A percentile compares a stretch with the other conserved stretches of the same genome.
These are phyloP conservation scores for Enteromius afrohamiltoni DNA, from an alignment of 2,797 vertebrate genomes.

Conservation along the genomic window DNA sequence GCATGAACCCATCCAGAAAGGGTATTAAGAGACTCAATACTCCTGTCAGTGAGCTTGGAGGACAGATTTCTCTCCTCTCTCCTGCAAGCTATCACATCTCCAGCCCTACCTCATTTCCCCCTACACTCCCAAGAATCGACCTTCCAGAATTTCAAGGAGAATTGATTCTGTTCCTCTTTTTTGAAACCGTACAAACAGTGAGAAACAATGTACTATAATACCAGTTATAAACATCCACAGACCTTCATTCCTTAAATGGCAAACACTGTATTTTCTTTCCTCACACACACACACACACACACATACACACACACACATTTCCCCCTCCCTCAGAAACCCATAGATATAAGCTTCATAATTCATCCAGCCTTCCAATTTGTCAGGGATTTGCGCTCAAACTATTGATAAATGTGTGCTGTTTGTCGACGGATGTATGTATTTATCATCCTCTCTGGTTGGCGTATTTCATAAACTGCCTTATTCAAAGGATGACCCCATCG, in stretches of 20 bases:
- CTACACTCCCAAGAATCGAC: constrained; percentile 67
- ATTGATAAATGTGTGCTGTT: constrained; percentile 47
- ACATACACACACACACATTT: constrained; percentile 1
- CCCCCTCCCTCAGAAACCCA: constrained; percentile 57
- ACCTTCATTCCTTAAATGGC: constrained; percentile 70
- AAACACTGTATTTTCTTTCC: constrained; percentile 59
- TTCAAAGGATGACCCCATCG: constrained; percentile 45
- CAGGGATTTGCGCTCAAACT: constrained; percentile 38
- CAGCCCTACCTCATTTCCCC: constrained; percentile 32
- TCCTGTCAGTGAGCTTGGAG: constrained; percentile 37
- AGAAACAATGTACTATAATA: constrained; percentile 67
- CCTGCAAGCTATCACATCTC: constrained; percentile 58
- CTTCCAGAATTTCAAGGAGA: constrained; percentile 79
- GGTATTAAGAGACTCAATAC: constrained; percentile 33
- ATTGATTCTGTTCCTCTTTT: constrained; percentile 76
- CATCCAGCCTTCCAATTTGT: constrained; percentile 63
- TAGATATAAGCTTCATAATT: constrained; percentile 71
- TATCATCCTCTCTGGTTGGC: constrained; percentile 33
- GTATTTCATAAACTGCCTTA: constrained; percentile 47
- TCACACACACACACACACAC: constrained; percentile 7
- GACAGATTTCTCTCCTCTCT: constrained; percentile 40
- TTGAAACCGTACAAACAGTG: constrained; percentile 70
- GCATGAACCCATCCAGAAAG: constrained; percentile 24
- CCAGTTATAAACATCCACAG: constrained; percentile 63
- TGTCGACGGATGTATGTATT: constrained; percentile 22